A percentile compares a stretch with the other conserved stretches of the same genome.
phyloP scores from a whole-genome alignment of 2,888 invertebrate genomes.

The Sesia bembeciformis region DNA sequence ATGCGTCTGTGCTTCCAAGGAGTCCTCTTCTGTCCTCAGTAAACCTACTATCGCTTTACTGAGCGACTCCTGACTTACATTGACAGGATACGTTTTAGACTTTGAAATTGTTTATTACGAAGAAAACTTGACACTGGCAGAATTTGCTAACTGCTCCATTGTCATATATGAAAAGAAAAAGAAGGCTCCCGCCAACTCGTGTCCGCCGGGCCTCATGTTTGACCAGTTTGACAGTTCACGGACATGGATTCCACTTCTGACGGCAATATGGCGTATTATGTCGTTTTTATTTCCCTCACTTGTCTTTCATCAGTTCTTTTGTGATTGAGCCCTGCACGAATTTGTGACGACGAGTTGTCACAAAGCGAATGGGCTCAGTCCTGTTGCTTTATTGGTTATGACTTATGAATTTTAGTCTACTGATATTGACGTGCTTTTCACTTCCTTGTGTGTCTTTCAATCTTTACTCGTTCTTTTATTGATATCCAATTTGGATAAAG shows the following conservation, averaged over 20 bases:
- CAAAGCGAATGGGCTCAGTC: constrained; percentile 45
- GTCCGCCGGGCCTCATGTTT: constrained; percentile 42
- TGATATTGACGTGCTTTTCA: constrained; percentile 21
- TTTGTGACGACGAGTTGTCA: constrained; percentile 53
- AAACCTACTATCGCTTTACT: too few relatives aligned
- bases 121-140: too few relatives aligned
- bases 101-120: too few relatives aligned
- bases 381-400: constrained; percentile 48
- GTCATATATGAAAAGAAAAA: too few relatives aligned
- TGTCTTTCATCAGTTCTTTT: constrained; percentile 71
- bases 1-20: too few relatives aligned
- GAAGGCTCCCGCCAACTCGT: constrained; percentile 28
- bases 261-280: constrained; percentile 68
- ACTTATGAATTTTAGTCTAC: constrained; percentile 5
- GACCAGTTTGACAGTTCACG: constrained; percentile 72
- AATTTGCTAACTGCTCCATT: too few relatives aligned
- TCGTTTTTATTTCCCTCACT: constrained; percentile 60
- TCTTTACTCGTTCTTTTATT: constrained; percentile 9
- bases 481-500: constrained; percentile 1
- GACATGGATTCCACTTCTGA: constrained; percentile 65
- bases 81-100: too few relatives aligned
- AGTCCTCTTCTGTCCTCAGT: too few relatives aligned
- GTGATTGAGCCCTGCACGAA: constrained; percentile 54
- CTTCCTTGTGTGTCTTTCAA: constrained; percentile 16
- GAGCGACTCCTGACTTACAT: too few relatives aligned